phyloP scores from a whole-genome alignment of 2,797 vertebrate species.

The Salmo trutta region DNA sequence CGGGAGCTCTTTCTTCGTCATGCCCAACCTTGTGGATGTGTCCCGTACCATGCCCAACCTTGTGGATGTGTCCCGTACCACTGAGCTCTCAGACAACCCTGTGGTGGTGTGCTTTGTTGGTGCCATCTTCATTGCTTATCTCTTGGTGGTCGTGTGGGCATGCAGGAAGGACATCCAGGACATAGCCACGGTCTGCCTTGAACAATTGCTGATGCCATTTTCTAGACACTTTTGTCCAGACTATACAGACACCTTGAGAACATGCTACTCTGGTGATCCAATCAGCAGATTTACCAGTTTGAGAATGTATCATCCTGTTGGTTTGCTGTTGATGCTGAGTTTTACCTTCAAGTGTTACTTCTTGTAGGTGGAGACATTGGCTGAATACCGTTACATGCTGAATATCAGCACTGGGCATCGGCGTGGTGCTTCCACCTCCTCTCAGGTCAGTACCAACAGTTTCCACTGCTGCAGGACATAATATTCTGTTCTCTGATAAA shows the following conservation, averaged over 20 bases:
- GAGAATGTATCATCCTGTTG: background rate
- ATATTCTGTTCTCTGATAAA: background rate
- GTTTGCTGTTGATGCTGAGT: background rate
- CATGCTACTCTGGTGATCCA: no score
- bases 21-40: conserved; percentile 86
- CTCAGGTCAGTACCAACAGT: conserved; percentile 78
- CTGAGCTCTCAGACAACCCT: conserved; percentile 86
- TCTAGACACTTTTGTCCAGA: background rate
- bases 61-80: conserved; percentile 84
- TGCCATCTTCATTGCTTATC: conserved; percentile 82
- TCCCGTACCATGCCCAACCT: no score
- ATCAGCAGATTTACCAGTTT: background rate
- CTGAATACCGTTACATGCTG: conserved; percentile 90
- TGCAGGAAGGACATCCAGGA: conserved; percentile 89
- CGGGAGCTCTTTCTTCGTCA: conserved; percentile 90
- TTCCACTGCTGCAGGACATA: background rate
- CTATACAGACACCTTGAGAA: no score
- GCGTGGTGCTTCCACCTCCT: conserved; percentile 87
- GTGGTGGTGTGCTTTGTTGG: conserved; percentile 91
- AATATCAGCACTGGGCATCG: conserved; percentile 88
- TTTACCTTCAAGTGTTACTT: background rate
- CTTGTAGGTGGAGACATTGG: conserved; percentile 85
- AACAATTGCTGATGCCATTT: background rate
- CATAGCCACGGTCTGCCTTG: conserved; percentile 81
- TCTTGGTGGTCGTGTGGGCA: conserved; percentile 87